Conservation (phyloP, 2,797 vertebrate genomes). For the Crocodylus rhombifer region DNA sequence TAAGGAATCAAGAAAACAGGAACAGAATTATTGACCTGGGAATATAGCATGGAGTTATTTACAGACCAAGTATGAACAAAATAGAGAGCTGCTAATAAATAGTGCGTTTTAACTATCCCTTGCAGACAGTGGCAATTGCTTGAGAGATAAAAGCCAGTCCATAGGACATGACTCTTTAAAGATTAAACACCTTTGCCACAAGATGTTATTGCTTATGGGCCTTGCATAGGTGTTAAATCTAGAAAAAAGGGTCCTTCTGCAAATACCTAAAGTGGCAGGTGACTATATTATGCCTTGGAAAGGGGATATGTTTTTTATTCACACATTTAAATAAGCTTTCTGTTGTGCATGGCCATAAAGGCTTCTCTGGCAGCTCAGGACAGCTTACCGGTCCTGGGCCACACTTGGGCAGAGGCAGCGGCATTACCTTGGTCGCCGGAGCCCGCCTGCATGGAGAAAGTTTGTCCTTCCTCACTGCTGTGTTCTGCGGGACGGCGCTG, state of each 20-base stretch:
- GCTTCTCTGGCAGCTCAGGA: too few relatives aligned
- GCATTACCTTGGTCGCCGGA: neutral
- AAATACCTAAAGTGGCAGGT: neutral
- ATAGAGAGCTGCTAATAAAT: accelerated
- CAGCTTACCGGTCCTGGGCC: neutral
- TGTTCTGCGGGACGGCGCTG: too few relatives aligned
- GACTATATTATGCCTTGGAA: neutral
- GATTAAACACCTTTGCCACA: neutral
- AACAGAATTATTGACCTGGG: accelerated
- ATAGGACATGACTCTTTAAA: neutral
- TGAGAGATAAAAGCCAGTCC: neutral
- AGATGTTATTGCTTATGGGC: accelerated
- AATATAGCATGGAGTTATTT: accelerated
- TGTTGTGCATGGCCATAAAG: neutral
- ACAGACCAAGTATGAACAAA: accelerated
- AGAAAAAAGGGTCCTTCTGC: neutral
- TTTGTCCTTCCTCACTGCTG: too few relatives aligned
- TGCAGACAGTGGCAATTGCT: neutral
- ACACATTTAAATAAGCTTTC: neutral
- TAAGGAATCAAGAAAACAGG: neutral
- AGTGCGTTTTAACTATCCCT: accelerated
- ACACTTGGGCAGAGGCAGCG: neutral
- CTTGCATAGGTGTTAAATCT: accelerated
- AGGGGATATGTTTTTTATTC: accelerated
- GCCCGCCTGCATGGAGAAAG: too few relatives aligned